These are phyloP conservation scores for Panonychus citri DNA, from an alignment of 1,140 invertebrate genomes.

Conservation along the genomic window DNA sequence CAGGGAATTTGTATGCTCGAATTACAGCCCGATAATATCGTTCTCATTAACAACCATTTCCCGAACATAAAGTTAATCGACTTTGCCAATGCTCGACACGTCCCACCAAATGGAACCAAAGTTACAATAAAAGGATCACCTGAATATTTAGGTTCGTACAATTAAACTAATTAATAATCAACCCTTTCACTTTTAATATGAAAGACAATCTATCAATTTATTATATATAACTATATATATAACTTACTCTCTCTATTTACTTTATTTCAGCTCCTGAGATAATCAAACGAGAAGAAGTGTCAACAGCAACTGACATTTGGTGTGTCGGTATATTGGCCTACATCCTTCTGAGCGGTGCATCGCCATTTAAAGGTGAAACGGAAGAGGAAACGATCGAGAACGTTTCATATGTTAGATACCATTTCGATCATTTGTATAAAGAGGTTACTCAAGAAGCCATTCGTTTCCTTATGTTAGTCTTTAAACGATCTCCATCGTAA, in stretches of 20 bases:
- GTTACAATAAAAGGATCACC: slow-evolving; percentile 28
- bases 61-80: slow-evolving; percentile 70
- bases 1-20: slow-evolving; percentile 72
- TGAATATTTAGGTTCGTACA: slow-evolving; percentile 13
- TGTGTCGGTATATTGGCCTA: slow-evolving; percentile 75
- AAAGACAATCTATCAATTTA: neutral
- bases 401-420: slow-evolving; percentile 71
- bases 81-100: slow-evolving; percentile 55
- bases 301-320: slow-evolving; percentile 85
- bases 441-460: slow-evolving; percentile 82
- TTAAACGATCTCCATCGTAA: slow-evolving; percentile 75
- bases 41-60: slow-evolving; percentile 62
- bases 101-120: slow-evolving; percentile 47
- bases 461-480: slow-evolving; percentile 75
- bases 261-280: slow-evolving; percentile 66
- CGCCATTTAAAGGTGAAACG: slow-evolving; percentile 63
- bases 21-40: slow-evolving; percentile 86
- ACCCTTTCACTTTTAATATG: neutral
- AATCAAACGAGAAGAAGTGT: slow-evolving; percentile 46
- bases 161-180: slow-evolving; percentile 2
- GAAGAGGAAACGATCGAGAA: slow-evolving; percentile 68
- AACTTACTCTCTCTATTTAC: neutral
- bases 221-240: neutral
- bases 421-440: slow-evolving; percentile 79
- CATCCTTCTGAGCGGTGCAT: slow-evolving; percentile 72